These are phyloP conservation scores for Galeruca laticollis DNA, from an alignment of 2,888 invertebrate genomes.

Conservation along the genomic window DNA sequence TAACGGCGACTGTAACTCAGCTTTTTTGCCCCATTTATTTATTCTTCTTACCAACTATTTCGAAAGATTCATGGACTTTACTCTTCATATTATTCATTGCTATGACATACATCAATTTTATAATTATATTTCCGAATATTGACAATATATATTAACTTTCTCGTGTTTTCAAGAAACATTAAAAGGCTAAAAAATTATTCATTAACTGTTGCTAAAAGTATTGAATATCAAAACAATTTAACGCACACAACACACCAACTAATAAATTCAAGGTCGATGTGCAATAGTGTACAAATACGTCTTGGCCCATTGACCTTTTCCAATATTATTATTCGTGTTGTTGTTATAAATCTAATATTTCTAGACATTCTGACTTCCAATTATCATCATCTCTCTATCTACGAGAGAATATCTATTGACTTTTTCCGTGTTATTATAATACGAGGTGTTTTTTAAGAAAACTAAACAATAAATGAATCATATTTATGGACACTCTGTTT, in stretches of 20 bases:
- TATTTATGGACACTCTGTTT: slow-evolving; percentile 15
- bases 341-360: neutral
- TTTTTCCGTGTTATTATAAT: neutral
- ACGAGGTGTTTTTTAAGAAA: slow-evolving; percentile 1
- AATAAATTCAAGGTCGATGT: neutral
- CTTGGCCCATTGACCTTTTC: slow-evolving; percentile 3
- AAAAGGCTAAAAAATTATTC: no score
- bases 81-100: no score
- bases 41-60: no score
- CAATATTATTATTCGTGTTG: neutral
- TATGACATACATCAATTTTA: no score
- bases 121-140: no score
- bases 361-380: neutral
- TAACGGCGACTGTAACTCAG: no score
- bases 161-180: no score
- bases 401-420: neutral
- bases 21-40: no score
- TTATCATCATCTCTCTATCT: slow-evolving; percentile 3
- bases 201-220: neutral
- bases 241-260: neutral
- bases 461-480: slow-evolving; percentile 5
- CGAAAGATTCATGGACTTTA: no score
- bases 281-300: neutral
- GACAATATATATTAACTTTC: no score
- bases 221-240: neutral